Evolutionary conservation across 2,888 invertebrate species (phyloP), one percentile per base, ranked within the genome.

Genomic region (Timandra comae): DNA sequence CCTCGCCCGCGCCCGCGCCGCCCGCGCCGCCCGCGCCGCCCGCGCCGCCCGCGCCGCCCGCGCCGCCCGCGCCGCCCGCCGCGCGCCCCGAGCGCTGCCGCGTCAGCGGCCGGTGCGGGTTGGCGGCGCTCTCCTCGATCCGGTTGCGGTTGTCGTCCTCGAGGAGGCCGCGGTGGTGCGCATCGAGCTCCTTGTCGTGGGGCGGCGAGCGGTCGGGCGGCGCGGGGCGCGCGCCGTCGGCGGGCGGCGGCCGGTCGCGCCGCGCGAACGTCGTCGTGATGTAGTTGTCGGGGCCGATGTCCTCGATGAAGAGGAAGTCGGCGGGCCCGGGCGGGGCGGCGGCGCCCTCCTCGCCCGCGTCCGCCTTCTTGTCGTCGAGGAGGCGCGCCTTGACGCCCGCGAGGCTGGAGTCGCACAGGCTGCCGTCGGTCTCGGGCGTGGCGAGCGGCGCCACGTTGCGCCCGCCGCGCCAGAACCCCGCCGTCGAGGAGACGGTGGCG

Each of bases 221-320:
- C 67, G 28, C 72, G 66, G 38, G 81, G 81, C 23, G 53, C 56
- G 32, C 73, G 30, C 39, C 52, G 9, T 4, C 23, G 23, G 69
- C 57, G 10, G 65, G 58, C 42, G 56, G 56, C 10, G 63, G 59
- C 45, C 76, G 81, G 33, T 80, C 78, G 52, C 75, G 63, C 74
- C 90, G 72, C 52, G 87, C 79, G 75, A 86, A 84, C 27, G 88
- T 88, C 27, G 91, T 91, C 41, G 90, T 91, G 30, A 92, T 91
- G 63, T 92, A 92, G 72, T 91, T 92, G 71, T 92, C 91, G 29
- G 90, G 89, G 27, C 91, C 91, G 50, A 91, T 91, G 63, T 91
- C 89, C 58, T 89, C 89, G 52, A 89, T 88, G 49, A 88, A 84
- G 55, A 89, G 63, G 34, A 89, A 82, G 65, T 88, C 89, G 65